phyloP scores from a whole-genome alignment of 2,113 vertebrate species.

The Poicephalus gulielmi region DNA sequence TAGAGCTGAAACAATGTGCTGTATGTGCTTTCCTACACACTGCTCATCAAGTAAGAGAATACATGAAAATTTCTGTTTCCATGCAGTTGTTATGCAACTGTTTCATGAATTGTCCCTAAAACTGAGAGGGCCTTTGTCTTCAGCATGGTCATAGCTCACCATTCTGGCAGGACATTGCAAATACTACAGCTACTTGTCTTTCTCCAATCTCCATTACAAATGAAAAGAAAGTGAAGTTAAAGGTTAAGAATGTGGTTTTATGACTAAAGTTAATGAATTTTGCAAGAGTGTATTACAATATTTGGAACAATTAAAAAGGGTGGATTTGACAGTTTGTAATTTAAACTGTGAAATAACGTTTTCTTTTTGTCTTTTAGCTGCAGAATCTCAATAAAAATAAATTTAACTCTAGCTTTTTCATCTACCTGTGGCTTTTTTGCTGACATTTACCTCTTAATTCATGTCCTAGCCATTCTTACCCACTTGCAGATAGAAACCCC shows the following conservation, averaged over 20 bases:
- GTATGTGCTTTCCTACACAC: neutral
- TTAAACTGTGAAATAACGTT: neutral
- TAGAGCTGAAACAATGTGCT: neutral
- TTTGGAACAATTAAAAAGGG: neutral
- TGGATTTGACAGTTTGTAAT: neutral
- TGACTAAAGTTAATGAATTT: neutral
- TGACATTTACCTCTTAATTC: neutral
- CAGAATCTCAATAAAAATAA: neutral
- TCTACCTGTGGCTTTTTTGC: neutral
- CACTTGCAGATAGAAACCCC: neutral
- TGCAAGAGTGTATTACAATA: neutral
- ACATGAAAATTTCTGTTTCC: neutral
- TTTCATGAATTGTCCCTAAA: neutral
- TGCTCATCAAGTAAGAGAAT: neutral
- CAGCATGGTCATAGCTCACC: neutral
- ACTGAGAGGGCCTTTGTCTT: slow-evolving; percentile 11
- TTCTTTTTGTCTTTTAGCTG: neutral
- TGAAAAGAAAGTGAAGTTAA: slow-evolving; percentile 1
- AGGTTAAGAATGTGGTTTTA: slow-evolving; percentile 21
- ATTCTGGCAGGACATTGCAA: neutral
- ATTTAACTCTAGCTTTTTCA: neutral
- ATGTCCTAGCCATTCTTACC: neutral
- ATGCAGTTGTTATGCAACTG: neutral
- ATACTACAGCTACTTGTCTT: slow-evolving; percentile 5
- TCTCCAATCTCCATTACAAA: neutral